These are phyloP conservation scores for Lymantria monacha DNA, from an alignment of 2,888 invertebrate genomes.

Conservation along the genomic window DNA sequence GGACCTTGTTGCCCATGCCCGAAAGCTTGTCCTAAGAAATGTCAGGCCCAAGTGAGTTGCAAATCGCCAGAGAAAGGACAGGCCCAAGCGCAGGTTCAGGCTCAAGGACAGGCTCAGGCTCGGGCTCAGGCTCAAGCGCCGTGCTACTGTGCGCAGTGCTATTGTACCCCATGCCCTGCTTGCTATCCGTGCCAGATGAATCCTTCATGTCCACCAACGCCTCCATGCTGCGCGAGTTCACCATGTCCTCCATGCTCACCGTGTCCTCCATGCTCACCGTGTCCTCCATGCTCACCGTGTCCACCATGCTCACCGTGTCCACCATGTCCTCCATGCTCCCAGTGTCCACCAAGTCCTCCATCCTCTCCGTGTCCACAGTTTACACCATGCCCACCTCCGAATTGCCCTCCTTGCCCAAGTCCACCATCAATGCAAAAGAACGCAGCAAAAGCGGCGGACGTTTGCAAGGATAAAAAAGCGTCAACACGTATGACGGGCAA, in stretches of 20 bases:
- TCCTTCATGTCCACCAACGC: neutral
- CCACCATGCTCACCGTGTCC: conserved; percentile 31
- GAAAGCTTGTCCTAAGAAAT: conserved; percentile 8
- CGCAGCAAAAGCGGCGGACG: conserved; percentile 1
- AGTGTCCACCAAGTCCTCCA: conserved; percentile 29
- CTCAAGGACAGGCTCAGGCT: neutral
- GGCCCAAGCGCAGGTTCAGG: neutral
- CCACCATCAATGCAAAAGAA: conserved; percentile 6
- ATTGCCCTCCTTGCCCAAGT: conserved; percentile 25
- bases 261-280: conserved; percentile 31
- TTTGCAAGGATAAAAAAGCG: conserved; percentile 1
- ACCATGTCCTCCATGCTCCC: conserved; percentile 30
- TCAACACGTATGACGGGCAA: conserved; percentile 1
- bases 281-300: conserved; percentile 31
- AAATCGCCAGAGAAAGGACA: conserved; percentile 1
- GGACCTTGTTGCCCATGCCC: conserved; percentile 14
- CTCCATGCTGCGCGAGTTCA: conserved; percentile 1
- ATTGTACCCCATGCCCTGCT: neutral
- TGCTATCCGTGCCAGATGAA: neutral
- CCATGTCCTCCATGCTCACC: conserved; percentile 18
- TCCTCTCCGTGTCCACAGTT: conserved; percentile 33
- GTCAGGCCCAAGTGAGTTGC: conserved; percentile 10
- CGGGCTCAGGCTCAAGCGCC: neutral
- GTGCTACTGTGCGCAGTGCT: neutral
- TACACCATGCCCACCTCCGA: conserved; percentile 29